These are phyloP conservation scores for Drosophila yooni DNA, from an alignment of 2,888 invertebrate species.

Conservation along the genomic window DNA sequence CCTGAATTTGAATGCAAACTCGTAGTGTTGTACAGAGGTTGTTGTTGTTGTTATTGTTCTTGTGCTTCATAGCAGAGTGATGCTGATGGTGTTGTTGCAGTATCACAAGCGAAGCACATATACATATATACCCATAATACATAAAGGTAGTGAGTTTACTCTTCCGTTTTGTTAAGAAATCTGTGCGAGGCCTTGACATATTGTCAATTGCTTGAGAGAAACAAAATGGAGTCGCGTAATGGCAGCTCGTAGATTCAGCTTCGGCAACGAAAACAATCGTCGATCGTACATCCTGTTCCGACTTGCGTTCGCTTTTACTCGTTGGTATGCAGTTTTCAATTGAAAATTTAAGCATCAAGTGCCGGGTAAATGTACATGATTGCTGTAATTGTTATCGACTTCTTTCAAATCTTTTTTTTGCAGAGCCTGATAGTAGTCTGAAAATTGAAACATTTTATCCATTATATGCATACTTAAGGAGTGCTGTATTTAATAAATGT, in stretches of 20 bases:
- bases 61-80: conserved; percentile 13
- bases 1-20: conserved; percentile 67
- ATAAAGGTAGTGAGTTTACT: conserved; percentile 50
- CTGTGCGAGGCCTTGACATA: conserved; percentile 4
- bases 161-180: conserved; percentile 44
- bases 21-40: conserved; percentile 36
- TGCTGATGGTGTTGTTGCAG: conserved; percentile 35
- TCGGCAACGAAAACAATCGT: conserved; percentile 36
- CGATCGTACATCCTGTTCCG: conserved; percentile 44
- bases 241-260: conserved; percentile 25
- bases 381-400: background rate
- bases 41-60: conserved; percentile 24
- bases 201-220: conserved; percentile 12
- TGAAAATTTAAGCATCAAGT: background rate
- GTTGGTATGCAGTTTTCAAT: background rate
- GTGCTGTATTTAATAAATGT: background rate
- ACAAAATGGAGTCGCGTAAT: conserved; percentile 47
- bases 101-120: conserved; percentile 23
- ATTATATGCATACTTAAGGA: background rate
- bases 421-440: background rate
- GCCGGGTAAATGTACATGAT: background rate
- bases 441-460: accelerated
- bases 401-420: background rate
- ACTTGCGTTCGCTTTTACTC: background rate
- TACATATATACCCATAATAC: conserved; percentile 9